Evolutionary conservation across 37 sponge, comb jelly and placozoan species (phyloP).

Genomic region (Oopsacas minuta): DNA sequence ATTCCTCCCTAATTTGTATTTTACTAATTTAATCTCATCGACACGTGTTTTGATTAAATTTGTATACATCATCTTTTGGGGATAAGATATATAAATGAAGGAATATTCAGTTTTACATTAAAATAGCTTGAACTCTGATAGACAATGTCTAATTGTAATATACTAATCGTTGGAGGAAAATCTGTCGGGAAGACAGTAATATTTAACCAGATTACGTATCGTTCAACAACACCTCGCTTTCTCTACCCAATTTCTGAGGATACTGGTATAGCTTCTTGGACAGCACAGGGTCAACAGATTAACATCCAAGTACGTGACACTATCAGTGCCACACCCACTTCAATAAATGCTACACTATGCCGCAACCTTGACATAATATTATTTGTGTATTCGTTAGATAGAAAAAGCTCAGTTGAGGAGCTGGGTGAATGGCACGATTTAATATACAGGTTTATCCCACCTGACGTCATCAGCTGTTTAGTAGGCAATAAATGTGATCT

Average conservation of each 20-base stretch:
- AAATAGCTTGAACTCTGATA: no score
- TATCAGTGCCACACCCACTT: background rate
- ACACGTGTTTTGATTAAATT: no score
- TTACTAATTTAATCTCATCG: no score
- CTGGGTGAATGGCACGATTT: background rate
- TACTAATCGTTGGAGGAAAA: background rate
- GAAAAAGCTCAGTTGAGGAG: background rate
- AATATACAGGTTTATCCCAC: background rate
- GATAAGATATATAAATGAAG: no score
- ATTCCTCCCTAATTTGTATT: no score
- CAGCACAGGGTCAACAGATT: background rate
- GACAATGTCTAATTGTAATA: constrained; percentile 8
- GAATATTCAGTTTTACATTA: no score
- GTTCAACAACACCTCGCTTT: background rate
- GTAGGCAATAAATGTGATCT: background rate
- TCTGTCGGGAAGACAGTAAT: background rate
- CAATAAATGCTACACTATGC: background rate
- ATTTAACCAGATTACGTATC: background rate
- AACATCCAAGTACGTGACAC: background rate
- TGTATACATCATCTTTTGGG: no score
- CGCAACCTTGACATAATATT: background rate
- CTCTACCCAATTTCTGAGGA: background rate
- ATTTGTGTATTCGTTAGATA: background rate
- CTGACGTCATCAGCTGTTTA: background rate
- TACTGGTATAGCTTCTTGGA: background rate